Base-by-base conservation (phyloP, 2,888 invertebrate genomes). In the Eupithecia subumbrata region DNA sequence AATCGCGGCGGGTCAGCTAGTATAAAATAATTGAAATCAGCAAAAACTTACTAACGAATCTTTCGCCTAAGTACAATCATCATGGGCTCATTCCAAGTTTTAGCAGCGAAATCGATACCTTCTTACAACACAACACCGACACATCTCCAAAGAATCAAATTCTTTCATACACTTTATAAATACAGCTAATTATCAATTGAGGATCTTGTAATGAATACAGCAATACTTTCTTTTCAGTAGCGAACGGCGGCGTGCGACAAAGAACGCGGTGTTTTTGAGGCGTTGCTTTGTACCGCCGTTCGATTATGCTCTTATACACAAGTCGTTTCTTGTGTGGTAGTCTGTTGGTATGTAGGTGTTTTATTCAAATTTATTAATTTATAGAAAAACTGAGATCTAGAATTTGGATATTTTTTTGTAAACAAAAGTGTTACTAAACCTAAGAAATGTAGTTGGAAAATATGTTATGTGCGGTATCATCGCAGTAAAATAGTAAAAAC, bases 121-220 rank as follows among this genome's bases (percentile, higher is more conserved):
- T 72, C 63, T 56, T 18, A 67, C n/a, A 72, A 34, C 45, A 70
- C n/a, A 72, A 34, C 45, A 70, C 72, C 48, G 67, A 72, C 72
- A 73, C 77, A 73, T 34, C 77, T 76, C 77, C 72, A 78, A 81
- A 81, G 77, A 80, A 67, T 40, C 66, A 37, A 78, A 74, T 78
- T 75, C 75, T 77, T 79, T 78, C 77, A 79, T 81, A 71, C 34
- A 40, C 86, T 87, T 86, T 89, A 89, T 90, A 91, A 90, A 85
- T 83, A 84, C 89, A 92, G 89, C 91, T 94, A 93, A 94, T 93
- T 94, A 94, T 93, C 92, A 93, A 94, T 94, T 92, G 93, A 34
- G 89, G 85, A 91, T 92, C 90, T 90, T 85, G 89, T 89, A 91
- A 92, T 90, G 91, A 92, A 92, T 89, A 86, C 88, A 79, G 81